phyloP scores from a whole-genome alignment of 2,888 invertebrate species.

The Acanthacorydalis orientalis region DNA sequence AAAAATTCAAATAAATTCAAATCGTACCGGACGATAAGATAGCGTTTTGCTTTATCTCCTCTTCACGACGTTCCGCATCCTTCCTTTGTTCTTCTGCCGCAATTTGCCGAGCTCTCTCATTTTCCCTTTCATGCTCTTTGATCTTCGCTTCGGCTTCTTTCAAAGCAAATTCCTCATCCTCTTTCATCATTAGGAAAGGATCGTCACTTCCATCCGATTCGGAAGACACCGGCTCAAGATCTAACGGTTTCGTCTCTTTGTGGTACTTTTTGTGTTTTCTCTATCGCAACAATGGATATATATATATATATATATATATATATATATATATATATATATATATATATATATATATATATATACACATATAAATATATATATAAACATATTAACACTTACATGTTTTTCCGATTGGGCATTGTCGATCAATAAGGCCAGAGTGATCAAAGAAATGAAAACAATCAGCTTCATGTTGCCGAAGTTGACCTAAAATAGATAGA shows the following conservation, averaged over 20 bases:
- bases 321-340: too few relatives aligned
- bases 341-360: too few relatives aligned
- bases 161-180: constrained; percentile 9
- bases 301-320: too few relatives aligned
- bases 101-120: constrained; percentile 5
- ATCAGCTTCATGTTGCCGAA: neutral
- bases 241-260: neutral
- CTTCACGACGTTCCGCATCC: neutral
- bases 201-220: constrained; percentile 12
- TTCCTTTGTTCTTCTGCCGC: constrained; percentile 5
- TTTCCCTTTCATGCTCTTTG: constrained; percentile 6
- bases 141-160: constrained; percentile 5
- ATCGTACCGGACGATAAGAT: neutral
- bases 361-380: too few relatives aligned
- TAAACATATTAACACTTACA: constrained; percentile 2
- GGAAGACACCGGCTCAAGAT: constrained; percentile 11
- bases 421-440: neutral
- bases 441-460: neutral
- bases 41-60: neutral
- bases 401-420: neutral
- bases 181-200: constrained; percentile 10
- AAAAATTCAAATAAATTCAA: neutral
- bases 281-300: neutral
- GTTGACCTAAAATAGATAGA: neutral
- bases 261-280: constrained; percentile 2